phyloP scores from a whole-genome alignment of 2,797 vertebrate species.

The Glyptemys insculpta region DNA sequence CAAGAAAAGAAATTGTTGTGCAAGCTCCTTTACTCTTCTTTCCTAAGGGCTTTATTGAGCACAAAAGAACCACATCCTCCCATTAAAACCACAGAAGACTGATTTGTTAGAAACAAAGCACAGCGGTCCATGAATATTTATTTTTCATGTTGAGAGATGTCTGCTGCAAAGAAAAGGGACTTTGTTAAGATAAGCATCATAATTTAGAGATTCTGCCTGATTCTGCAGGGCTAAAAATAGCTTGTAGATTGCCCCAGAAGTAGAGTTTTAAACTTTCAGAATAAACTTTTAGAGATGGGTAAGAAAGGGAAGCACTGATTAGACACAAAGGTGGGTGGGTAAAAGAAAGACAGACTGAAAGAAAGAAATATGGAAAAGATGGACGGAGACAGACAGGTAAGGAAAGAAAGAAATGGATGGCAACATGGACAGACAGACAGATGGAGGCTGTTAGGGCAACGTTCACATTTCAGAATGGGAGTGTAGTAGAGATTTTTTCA shows the following conservation, averaged over 20 bases:
- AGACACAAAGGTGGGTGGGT: not conserved
- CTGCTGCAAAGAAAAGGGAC: not conserved
- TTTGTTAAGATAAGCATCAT: not conserved
- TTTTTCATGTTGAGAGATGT: not conserved
- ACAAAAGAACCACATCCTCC: not conserved
- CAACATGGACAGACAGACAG: not conserved
- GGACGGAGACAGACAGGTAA: too few relatives aligned
- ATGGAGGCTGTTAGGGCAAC: not conserved
- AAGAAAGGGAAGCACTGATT: not conserved
- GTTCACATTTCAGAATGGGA: not conserved
- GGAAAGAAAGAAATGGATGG: not conserved
- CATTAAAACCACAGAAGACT: not conserved
- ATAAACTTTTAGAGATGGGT: not conserved
- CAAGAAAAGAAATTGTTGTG: not conserved
- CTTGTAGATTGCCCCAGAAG: not conserved
- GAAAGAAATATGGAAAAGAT: not conserved
- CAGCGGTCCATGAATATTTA: too few relatives aligned
- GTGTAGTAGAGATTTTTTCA: not conserved
- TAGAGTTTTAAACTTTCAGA: not conserved
- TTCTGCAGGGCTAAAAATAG: not conserved
- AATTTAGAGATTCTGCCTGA: not conserved
- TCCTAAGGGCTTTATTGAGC: not conserved
- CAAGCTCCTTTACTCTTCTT: not conserved
- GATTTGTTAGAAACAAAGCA: not conserved
- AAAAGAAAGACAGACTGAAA: not conserved